Conservation (phyloP, 2,888 invertebrate species). For the Harmothoe impar region DNA sequence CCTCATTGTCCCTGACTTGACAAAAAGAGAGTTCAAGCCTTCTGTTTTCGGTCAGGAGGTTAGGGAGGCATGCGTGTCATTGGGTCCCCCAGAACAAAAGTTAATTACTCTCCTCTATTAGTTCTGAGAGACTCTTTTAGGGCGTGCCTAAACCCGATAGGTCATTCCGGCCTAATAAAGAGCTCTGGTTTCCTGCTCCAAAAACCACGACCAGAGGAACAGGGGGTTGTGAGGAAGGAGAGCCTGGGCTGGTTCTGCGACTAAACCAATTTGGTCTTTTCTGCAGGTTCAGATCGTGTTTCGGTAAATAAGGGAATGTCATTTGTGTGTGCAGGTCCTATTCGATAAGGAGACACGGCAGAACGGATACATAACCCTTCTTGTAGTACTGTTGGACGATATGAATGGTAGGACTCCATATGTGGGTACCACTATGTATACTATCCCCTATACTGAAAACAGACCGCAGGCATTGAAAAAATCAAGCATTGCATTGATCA, state of each 20-base stretch:
- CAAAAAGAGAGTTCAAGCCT: background rate
- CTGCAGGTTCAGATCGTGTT: constrained; percentile 3
- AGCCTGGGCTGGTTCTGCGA: background rate
- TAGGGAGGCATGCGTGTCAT: constrained; percentile 1
- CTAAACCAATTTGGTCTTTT: constrained; percentile 49
- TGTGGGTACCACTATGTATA: too few species aligned
- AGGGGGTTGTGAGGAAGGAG: background rate
- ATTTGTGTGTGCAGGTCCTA: constrained; percentile 19
- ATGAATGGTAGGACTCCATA: background rate
- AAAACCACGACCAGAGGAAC: constrained; percentile 8
- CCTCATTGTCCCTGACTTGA: background rate
- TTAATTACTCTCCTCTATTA: constrained; percentile 34
- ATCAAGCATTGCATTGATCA: too few species aligned
- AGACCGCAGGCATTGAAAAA: too few species aligned
- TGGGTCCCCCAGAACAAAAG: constrained; percentile 38
- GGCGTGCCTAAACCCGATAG: constrained; percentile 39
- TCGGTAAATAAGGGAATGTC: constrained; percentile 43
- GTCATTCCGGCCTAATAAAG: constrained; percentile 45
- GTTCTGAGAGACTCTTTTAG: constrained; percentile 16
- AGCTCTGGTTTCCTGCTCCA: constrained; percentile 11
- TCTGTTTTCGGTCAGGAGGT: constrained; percentile 30
- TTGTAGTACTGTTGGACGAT: background rate
- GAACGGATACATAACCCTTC: background rate
- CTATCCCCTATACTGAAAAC: too few species aligned
- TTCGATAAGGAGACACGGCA: background rate